Percentiles rank a stretch among this genome's conserved stretches.
Evolutionary conservation across 2,113 vertebrate genomes (phyloP).

Genomic region (Pseudonaja textilis): DNA sequence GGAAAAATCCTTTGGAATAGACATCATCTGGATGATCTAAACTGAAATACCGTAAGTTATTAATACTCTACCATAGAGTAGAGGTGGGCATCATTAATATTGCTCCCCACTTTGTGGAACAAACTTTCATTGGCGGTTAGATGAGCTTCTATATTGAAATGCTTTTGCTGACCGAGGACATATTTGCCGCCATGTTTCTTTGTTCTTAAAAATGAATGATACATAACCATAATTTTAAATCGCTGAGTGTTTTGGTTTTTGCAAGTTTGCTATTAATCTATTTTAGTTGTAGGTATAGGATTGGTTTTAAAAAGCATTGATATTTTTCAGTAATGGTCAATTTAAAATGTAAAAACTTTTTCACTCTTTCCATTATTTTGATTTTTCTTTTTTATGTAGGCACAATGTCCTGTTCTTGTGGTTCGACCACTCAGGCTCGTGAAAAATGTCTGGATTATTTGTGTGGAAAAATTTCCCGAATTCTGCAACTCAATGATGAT

Average conservation of each 20-base stretch:
- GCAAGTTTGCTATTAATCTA: not conserved
- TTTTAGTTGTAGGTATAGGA: not conserved
- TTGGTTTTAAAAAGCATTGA: not conserved
- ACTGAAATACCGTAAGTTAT: not conserved
- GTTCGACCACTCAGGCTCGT: constrained; percentile 73
- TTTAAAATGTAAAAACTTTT: not conserved
- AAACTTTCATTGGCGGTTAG: not conserved
- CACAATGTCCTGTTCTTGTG: constrained; percentile 79
- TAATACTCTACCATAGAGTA: not conserved
- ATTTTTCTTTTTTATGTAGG: constrained; percentile 69
- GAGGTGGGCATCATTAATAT: not conserved
- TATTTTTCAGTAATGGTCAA: not conserved
- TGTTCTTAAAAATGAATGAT: not conserved
- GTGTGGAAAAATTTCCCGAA: constrained; percentile 71
- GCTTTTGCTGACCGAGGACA: not conserved
- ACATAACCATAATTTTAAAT: not conserved
- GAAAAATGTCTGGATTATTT: constrained; percentile 83
- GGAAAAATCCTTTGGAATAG: not conserved
- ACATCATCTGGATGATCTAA: not conserved
- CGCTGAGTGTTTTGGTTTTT: not conserved
- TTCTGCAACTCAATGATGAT: constrained; percentile 75
- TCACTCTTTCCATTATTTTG: constrained; percentile 4
- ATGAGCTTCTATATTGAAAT: not conserved
- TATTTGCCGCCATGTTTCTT: not conserved
- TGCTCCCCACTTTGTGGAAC: not conserved